Evolutionary conservation across 2,888 invertebrate species (phyloP), one percentile per base, ranked within the genome.

Genomic region (Acleris cristana): DNA sequence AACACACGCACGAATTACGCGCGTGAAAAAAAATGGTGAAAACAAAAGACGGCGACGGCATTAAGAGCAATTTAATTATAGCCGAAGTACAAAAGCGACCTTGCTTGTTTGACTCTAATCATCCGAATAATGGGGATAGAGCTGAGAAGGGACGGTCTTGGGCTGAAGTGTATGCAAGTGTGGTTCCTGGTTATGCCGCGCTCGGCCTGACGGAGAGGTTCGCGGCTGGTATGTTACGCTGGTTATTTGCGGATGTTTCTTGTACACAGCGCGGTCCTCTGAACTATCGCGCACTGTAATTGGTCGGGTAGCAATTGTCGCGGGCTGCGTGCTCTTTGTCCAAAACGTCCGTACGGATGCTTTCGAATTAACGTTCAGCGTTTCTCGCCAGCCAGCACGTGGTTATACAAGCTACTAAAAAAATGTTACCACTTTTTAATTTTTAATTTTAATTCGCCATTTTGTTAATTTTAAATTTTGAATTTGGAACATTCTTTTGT

Each of bases 151-250:
- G 84, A 72, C 79, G 87, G 71, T 86, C 87, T 76, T 93, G 93
- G 93, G 90, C 90, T 77, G 92, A 92, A 77, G 89, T 92, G 61
- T 92, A 85, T 84, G 82, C 85, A 79, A 82, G 76, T 74, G 90
- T 92, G 71, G 90, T 92, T 79, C 92, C 92, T 51, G 86, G 85
- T 71, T 92, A 91, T 91, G 73, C 74, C 75, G 77, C 82, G 79
- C 85, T 92, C 79, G 84, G 83, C 71, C 81, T 82, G 78, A 70
- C 83, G 74, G 89, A 90, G 81, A 89, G 84, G 87, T 82, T 87
- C 74, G 83, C 87, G 77, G 90, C 90, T 82, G 92, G 92, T 92
- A 87, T 78, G 91, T 89, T 76, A 82, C 70, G 76, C 78, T 77
- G 69, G 69, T 71, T 72, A 82, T 77, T 83, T 77, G 80, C 79